These are phyloP conservation scores for Agrotis puta DNA, from an alignment of 2,888 invertebrate genomes.

Conservation along the genomic window DNA sequence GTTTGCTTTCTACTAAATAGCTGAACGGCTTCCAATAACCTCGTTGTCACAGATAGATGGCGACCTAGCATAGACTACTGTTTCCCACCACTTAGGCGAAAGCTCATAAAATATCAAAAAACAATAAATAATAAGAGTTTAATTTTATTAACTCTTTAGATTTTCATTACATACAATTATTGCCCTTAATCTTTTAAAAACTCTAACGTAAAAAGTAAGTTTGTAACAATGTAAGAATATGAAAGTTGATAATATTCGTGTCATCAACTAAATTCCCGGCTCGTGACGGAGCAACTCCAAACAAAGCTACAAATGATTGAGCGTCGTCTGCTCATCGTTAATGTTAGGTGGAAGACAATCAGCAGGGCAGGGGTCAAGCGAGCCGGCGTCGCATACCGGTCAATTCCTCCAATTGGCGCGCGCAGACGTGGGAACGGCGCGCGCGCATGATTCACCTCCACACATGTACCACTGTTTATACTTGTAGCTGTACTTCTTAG, in stretches of 20 bases:
- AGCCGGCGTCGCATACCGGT: conserved; percentile 81
- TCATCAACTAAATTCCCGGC: conserved; percentile 12
- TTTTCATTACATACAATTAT: too few species aligned
- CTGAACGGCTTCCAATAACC: neutral
- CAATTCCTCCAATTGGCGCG: conserved; percentile 84
- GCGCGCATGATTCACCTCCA: conserved; percentile 75
- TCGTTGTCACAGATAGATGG: neutral
- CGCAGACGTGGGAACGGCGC: conserved; percentile 83
- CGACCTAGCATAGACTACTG: too few species aligned
- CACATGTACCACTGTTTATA: conserved; percentile 43
- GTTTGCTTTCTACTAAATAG: neutral
- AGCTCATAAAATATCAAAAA: neutral
- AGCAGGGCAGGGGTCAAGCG: conserved; percentile 82
- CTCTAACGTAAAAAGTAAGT: too few species aligned
- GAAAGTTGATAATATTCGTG: neutral
- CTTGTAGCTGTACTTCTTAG: conserved; percentile 20
- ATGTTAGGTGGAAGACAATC: conserved; percentile 83
- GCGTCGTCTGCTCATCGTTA: conserved; percentile 47
- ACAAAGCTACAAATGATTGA: conserved; percentile 60
- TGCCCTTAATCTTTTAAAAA: too few species aligned
- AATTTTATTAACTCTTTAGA: too few species aligned
- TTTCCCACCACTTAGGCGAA: neutral
- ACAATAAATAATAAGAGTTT: neutral
- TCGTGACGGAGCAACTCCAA: conserved; percentile 4
- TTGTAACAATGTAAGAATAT: too few species aligned